Percentiles rank a stretch among this genome's conserved stretches.
phyloP scores from a whole-genome alignment of 2,113 vertebrate species.

The Pelecanoides urinatrix region DNA sequence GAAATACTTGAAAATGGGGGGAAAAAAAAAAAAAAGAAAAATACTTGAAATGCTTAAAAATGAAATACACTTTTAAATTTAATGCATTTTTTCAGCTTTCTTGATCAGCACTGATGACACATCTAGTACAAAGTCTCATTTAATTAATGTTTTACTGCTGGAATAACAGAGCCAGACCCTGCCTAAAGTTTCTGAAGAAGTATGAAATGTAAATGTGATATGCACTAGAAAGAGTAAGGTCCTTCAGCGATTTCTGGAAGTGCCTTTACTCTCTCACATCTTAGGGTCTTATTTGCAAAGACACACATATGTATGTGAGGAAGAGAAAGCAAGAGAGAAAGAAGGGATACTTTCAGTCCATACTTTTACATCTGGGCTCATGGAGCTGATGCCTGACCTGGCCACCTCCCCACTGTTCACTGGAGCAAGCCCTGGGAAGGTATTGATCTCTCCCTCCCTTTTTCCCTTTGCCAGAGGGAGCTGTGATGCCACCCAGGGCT shows the following conservation, averaged over 20 bases:
- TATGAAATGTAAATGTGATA: not conserved
- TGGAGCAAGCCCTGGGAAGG: not conserved
- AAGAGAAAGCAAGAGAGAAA: not conserved
- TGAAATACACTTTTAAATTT: not conserved
- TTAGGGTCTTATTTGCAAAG: not conserved
- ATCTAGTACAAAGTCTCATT: not conserved
- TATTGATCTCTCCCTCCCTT: not conserved
- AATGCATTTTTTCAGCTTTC: not conserved
- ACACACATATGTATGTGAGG: not conserved
- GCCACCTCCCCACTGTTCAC: fast-evolving
- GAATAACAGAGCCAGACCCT: not conserved
- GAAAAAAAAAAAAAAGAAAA: not conserved
- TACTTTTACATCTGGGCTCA: not conserved
- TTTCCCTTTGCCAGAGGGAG: not conserved
- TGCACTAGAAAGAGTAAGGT: not conserved
- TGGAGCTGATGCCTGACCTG: not conserved
- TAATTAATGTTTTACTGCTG: not conserved
- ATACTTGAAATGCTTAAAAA: not conserved
- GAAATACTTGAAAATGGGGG: not conserved
- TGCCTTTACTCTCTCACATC: not conserved
- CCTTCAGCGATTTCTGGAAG: not conserved
- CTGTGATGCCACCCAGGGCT: not conserved
- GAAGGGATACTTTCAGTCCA: not conserved
- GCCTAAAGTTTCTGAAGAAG: not conserved
- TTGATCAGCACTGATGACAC: not conserved